Base-by-base conservation (phyloP, 2,888 invertebrate genomes). In the Helobdella robusta region DNA sequence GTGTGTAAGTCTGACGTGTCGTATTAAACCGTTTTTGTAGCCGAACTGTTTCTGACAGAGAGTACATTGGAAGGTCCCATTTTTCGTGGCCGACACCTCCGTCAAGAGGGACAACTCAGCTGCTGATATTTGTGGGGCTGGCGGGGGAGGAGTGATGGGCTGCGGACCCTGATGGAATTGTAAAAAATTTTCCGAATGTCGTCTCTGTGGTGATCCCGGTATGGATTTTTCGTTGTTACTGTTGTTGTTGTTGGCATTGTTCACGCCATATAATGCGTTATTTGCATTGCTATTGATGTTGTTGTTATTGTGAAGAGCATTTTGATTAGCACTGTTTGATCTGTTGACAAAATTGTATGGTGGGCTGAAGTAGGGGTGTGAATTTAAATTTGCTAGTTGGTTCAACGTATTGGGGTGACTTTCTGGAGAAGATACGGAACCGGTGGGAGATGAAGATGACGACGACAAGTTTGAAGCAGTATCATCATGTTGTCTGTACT, bases 11-110 rank as follows among this genome's bases (percentile, higher is more conserved):
- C 68, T 61, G 15, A 74, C 72, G 64, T 75, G 75, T 8, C 75
- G 69, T 5, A 74, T 73, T 15, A 75, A 70, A 23, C 74, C 74
- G 59, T 74, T 74, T 66, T 75, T 75, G 67, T 73, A 74, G 46
- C 72, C 73, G 52, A 75, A 74, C 54, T 71, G 70, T 62, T 75
- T 75, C 34, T 71, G 70, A 68, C 75, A 75, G 11, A 74, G 69
- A 2, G 73, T 71, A 64, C 75, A 75, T 30, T 69, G 68, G 59
- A 69, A 71, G 23, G 69, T 69, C 4, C 70, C 70, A 58, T 68
- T 68, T 56, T 67, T 68, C 32, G 65, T 68, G 34, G 67, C 68
- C 5, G 68, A 61, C 11, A 68, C 67, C 44, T 68, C 68, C 5
- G 68, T 68, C 28, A 68, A 46, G n/a, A 68, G 63, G 11, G 65